A percentile compares a stretch with the other conserved stretches of the same genome.
Conservation (phyloP, 2,113 vertebrate genomes). For the Hemiprocne comata region DNA sequence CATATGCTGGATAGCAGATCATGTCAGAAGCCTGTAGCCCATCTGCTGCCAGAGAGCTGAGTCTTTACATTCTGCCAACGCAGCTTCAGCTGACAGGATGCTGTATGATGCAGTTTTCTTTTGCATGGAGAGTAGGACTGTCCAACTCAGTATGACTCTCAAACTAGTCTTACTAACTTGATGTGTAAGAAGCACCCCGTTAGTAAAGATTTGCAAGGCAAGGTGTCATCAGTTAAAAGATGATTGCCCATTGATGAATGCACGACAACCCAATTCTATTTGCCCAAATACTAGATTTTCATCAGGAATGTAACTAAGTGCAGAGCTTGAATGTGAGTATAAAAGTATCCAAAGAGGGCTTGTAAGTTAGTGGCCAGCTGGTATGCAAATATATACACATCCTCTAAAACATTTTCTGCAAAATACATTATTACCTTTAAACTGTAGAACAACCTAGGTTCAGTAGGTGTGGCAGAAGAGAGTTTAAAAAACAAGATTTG, state of each 20-base stretch:
- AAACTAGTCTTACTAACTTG: not conserved
- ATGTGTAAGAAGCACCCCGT: not conserved
- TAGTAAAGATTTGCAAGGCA: not conserved
- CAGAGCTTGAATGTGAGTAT: not conserved
- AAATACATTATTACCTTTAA: not conserved
- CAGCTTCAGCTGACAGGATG: constrained; percentile 54
- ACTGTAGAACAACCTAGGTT: not conserved
- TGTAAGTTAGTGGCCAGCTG: not conserved
- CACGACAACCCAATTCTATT: not conserved
- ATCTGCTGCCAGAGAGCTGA: constrained; percentile 58
- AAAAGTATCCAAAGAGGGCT: not conserved
- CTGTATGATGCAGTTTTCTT: not conserved
- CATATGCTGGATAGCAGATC: constrained; percentile 68
- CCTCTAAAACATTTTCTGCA: not conserved
- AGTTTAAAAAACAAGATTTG: not conserved
- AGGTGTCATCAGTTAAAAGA: not conserved
- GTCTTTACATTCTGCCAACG: constrained; percentile 58
- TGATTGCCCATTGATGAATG: not conserved
- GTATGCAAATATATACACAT: not conserved
- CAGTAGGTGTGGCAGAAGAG: not conserved
- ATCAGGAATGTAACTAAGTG: not conserved
- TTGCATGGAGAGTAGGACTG: not conserved
- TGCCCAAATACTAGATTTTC: not conserved
- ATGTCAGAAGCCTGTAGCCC: constrained; percentile 64
- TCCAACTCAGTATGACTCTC: not conserved